Percentiles rank a stretch among this genome's conserved stretches.
phyloP scores from a whole-genome alignment of 2,888 invertebrate species.

The Aspidapion aeneum region DNA sequence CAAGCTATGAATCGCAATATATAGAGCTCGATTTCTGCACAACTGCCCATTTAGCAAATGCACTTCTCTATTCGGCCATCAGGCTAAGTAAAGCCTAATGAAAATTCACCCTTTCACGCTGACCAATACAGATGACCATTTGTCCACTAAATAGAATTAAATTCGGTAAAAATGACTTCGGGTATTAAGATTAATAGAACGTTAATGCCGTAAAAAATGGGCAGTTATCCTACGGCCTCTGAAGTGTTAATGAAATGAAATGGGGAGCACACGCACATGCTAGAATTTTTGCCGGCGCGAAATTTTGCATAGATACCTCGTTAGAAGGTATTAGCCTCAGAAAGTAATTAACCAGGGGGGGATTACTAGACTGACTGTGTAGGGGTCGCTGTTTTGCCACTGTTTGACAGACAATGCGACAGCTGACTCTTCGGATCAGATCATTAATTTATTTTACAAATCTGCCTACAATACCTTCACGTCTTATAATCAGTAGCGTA shows the following conservation, averaged over 20 bases:
- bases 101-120: neutral
- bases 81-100: neutral
- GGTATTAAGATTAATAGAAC: constrained; percentile 18
- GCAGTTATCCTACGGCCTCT: constrained; percentile 23
- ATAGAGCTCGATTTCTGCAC: neutral
- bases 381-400: no score
- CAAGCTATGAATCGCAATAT: neutral
- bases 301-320: neutral
- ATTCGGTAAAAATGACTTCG: neutral
- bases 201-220: constrained; percentile 25
- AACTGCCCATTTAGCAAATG: neutral
- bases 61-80: neutral
- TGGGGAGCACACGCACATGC: neutral
- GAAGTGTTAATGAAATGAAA: neutral
- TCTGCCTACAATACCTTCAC: no score
- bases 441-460: no score
- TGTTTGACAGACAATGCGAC: no score
- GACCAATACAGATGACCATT: neutral
- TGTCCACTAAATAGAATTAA: neutral
- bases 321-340: neutral
- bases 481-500: no score
- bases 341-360: neutral
- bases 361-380: no score
- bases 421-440: no score
- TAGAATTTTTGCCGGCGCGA: neutral